Evolutionary conservation across 1,140 invertebrate genomes (phyloP).

Genomic region (Drosophila auraria): DNA sequence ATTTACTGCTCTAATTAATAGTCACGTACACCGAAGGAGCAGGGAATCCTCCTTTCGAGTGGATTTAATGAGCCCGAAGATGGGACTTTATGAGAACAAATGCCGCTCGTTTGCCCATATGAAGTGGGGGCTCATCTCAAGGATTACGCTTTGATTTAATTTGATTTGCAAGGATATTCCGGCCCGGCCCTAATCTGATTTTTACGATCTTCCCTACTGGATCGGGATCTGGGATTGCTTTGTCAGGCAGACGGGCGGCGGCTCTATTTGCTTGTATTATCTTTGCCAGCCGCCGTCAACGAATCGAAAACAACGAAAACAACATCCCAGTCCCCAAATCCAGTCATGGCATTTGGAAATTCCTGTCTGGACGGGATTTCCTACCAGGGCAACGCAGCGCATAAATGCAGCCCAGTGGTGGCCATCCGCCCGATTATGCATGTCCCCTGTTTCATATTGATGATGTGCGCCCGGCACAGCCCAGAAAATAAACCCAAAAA

Average conservation of each 20-base stretch:
- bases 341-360: conserved; percentile 60
- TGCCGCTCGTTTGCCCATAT: conserved; percentile 28
- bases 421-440: conserved; percentile 77
- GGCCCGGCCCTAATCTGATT: conserved; percentile 24
- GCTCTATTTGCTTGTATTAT: conserved; percentile 44
- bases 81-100: conserved; percentile 40
- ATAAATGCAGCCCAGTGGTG: conserved; percentile 69
- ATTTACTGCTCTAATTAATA: conserved; percentile 69
- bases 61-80: conserved; percentile 40
- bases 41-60: neutral
- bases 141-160: conserved; percentile 37
- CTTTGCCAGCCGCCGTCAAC: conserved; percentile 16
- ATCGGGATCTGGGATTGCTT: neutral
- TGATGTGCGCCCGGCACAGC: conserved; percentile 45
- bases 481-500: conserved; percentile 73
- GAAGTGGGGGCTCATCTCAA: conserved; percentile 19
- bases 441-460: conserved; percentile 78
- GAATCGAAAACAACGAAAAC: conserved; percentile 39
- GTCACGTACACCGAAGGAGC: conserved; percentile 37
- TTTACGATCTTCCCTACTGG: conserved; percentile 32
- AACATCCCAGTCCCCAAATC: neutral
- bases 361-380: conserved; percentile 79
- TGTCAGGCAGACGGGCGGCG: conserved; percentile 14
- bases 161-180: conserved; percentile 18
- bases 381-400: conserved; percentile 60